phyloP scores from a whole-genome alignment of 2,888 invertebrate genomes.

The Ferrisia virgata region DNA sequence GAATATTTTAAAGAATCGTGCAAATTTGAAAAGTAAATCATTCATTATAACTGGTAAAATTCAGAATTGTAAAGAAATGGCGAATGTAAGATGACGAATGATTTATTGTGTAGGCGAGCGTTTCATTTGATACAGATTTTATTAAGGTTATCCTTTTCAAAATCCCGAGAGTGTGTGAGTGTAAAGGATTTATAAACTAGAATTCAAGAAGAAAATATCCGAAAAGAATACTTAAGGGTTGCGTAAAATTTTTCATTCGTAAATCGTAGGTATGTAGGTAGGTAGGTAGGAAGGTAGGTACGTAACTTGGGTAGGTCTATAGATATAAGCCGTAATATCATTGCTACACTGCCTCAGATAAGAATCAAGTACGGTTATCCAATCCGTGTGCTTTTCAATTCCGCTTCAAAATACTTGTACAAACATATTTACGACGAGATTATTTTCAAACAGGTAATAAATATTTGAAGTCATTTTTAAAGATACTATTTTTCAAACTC shows the following conservation, averaged over 20 bases:
- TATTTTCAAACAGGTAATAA: neutral
- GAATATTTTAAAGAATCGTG: neutral
- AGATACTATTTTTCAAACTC: neutral
- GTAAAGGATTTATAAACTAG: conserved; percentile 28
- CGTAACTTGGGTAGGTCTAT: too few relatives aligned
- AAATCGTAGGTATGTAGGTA: too few relatives aligned
- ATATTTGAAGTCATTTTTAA: neutral
- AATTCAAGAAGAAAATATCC: neutral
- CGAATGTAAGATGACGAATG: conserved; percentile 26
- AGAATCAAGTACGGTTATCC: neutral
- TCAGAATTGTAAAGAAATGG: conserved; percentile 22
- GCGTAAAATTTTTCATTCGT: neutral
- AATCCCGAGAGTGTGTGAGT: neutral
- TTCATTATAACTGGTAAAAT: conserved; percentile 26
- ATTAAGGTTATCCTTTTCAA: conserved; percentile 37
- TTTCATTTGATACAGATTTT: conserved; percentile 37
- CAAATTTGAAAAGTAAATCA: conserved; percentile 1
- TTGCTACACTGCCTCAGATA: neutral
- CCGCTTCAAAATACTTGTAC: neutral
- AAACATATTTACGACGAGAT: neutral
- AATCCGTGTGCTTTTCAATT: neutral
- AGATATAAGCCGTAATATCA: too few relatives aligned
- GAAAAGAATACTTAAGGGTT: neutral
- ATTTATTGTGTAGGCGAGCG: conserved; percentile 22
- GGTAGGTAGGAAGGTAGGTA: too few relatives aligned